Conservation (phyloP, 2,888 invertebrate species). For the Meloe dianella region DNA sequence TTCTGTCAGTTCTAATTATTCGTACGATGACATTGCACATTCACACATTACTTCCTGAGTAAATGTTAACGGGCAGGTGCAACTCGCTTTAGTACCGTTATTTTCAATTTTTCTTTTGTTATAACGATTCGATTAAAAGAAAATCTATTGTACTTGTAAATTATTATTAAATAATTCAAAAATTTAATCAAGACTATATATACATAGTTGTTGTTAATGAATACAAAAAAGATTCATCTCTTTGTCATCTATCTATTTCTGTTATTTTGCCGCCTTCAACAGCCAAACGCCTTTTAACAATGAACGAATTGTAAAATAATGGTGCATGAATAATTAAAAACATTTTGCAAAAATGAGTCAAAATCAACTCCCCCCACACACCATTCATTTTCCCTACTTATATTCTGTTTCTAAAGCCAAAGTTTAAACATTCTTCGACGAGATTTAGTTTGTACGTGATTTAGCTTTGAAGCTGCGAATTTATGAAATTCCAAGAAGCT, state of each 20-base stretch:
- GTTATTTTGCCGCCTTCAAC: neutral
- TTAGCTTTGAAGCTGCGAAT: conserved; percentile 42
- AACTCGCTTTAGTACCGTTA: conserved; percentile 15
- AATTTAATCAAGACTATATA: conserved; percentile 40
- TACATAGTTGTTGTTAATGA: too few species aligned
- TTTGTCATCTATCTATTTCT: neutral
- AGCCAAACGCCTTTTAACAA: neutral
- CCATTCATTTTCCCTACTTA: neutral
- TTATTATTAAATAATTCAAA: conserved; percentile 43
- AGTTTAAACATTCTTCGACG: conserved; percentile 44
- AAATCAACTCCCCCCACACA: conserved; percentile 7
- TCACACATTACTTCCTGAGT: conserved; percentile 17
- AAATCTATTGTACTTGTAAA: neutral
- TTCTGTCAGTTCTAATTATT: conserved; percentile 12
- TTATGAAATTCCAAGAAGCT: conserved; percentile 41
- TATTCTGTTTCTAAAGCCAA: conserved; percentile 32
- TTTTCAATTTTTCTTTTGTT: neutral
- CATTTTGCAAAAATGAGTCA: conserved; percentile 32
- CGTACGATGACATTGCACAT: conserved; percentile 20
- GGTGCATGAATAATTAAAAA: conserved; percentile 44
- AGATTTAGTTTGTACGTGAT: conserved; percentile 43
- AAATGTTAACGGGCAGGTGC: conserved; percentile 29
- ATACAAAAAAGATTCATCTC: conserved; percentile 41
- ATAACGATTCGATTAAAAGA: neutral
- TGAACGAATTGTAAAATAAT: conserved; percentile 45